phyloP scores from a whole-genome alignment of 1,140 invertebrate species.

The Liolophura sinensis region DNA sequence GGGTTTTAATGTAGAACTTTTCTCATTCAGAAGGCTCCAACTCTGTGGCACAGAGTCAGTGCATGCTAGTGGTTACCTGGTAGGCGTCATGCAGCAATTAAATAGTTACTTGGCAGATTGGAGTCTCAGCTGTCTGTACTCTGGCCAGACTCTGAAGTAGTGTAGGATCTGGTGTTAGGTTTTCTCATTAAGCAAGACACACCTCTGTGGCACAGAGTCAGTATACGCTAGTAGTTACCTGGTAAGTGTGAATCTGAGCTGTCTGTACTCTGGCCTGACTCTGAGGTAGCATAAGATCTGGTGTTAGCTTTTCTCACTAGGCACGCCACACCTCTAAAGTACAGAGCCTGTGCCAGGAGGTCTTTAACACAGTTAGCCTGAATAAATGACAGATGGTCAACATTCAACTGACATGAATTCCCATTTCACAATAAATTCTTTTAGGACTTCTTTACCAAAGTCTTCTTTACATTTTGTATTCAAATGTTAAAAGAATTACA shows the following conservation, averaged over 20 bases:
- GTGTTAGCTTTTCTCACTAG: conserved; percentile 91
- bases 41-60: conserved; percentile 8
- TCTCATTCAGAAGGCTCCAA: conserved; percentile 13
- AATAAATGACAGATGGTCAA: conserved; percentile 18
- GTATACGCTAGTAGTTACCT: conserved; percentile 13
- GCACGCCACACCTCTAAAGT: conserved; percentile 92
- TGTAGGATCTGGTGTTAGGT: conserved; percentile 12
- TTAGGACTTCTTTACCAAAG: not conserved
- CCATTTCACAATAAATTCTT: not conserved
- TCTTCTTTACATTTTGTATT: not conserved
- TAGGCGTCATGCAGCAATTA: not conserved
- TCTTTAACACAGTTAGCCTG: conserved; percentile 84
- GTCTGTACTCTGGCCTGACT: conserved; percentile 17
- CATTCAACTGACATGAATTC: conserved; percentile 2
- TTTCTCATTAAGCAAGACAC: conserved; percentile 14
- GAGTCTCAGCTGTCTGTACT: conserved; percentile 22
- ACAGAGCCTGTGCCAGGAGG: conserved; percentile 88
- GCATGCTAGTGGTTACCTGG: not conserved
- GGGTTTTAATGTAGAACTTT: too few relatives aligned
- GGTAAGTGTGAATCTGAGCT: conserved; percentile 26
- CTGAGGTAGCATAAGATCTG: conserved; percentile 66
- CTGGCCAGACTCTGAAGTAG: conserved; percentile 17
- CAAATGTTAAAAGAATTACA: too few relatives aligned
- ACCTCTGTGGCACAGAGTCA: conserved; percentile 8
- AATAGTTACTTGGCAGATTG: conserved; percentile 20